phyloP scores from a whole-genome alignment of 2,113 vertebrate species.

The Alexandromys fortis region DNA sequence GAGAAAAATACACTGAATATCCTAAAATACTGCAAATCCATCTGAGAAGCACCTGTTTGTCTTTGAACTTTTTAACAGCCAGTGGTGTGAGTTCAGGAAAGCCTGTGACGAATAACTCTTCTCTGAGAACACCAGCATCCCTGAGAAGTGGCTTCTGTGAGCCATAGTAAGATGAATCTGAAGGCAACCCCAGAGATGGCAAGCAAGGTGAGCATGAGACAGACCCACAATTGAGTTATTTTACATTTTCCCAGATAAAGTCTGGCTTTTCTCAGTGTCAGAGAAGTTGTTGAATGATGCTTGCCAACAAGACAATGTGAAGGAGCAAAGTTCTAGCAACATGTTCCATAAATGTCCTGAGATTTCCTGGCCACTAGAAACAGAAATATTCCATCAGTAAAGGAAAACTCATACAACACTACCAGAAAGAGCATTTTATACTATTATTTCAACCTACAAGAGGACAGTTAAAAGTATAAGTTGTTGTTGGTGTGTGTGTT shows the following conservation, averaged over 20 bases:
- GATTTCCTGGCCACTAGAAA: constrained; percentile 4
- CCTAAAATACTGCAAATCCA: not conserved
- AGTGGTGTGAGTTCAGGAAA: not conserved
- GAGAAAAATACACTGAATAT: not conserved
- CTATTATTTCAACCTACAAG: constrained; percentile 26
- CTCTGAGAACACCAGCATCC: not conserved
- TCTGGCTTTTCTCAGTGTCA: not conserved
- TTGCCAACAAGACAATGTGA: not conserved
- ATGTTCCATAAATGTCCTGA: constrained; percentile 54
- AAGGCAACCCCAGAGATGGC: not conserved
- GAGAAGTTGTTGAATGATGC: not conserved
- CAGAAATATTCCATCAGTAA: not conserved
- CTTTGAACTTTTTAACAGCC: not conserved
- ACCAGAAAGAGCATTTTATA: not conserved
- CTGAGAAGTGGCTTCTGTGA: not conserved
- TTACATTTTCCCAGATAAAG: not conserved
- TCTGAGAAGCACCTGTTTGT: not conserved
- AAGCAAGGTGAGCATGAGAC: constrained; percentile 4
- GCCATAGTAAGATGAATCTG: not conserved
- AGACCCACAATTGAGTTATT: not conserved
- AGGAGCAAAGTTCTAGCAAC: not conserved
- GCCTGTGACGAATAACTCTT: not conserved
- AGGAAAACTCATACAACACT: not conserved
- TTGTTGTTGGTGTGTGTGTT: not conserved
- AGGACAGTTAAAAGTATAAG: constrained; percentile 16